phyloP scores from a whole-genome alignment of 2,888 invertebrate species.

The Drosophila imparisetae region DNA sequence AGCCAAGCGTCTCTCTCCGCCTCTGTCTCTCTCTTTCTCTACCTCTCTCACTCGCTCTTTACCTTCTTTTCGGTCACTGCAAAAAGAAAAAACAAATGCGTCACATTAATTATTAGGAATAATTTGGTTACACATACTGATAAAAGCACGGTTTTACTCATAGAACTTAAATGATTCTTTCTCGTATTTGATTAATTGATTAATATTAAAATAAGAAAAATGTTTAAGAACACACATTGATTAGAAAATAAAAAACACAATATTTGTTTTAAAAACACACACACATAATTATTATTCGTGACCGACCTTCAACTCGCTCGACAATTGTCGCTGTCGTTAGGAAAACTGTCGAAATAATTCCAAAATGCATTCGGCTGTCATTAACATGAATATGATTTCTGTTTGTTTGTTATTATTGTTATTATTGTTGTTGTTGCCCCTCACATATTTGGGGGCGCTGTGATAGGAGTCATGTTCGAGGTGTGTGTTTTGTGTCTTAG shows the following conservation, averaged over 20 bases:
- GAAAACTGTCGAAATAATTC: constrained; percentile 32
- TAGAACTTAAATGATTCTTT: neutral
- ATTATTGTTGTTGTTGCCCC: constrained; percentile 19
- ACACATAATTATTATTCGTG: constrained; percentile 26
- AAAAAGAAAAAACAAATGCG: constrained; percentile 27
- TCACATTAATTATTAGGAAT: constrained; percentile 15
- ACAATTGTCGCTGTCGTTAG: constrained; percentile 38
- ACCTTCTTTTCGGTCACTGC: constrained; percentile 32
- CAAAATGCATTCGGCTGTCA: constrained; percentile 40
- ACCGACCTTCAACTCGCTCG: constrained; percentile 49
- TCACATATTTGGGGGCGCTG: constrained; percentile 14
- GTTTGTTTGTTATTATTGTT: constrained; percentile 27
- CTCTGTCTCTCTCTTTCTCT: neutral
- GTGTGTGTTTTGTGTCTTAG: constrained; percentile 19
- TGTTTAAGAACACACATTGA: neutral
- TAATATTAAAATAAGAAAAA: neutral
- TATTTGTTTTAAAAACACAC: neutral
- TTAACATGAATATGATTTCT: constrained; percentile 39
- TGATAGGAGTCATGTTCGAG: constrained; percentile 13
- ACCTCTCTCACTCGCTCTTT: neutral
- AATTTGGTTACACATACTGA: too few relatives aligned
- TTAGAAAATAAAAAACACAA: neutral
- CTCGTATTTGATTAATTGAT: neutral
- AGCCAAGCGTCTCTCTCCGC: constrained; percentile 3
- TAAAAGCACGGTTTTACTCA: neutral